Conservation (phyloP, 2,888 invertebrate genomes). For the Agonopterix subpropinquella region DNA sequence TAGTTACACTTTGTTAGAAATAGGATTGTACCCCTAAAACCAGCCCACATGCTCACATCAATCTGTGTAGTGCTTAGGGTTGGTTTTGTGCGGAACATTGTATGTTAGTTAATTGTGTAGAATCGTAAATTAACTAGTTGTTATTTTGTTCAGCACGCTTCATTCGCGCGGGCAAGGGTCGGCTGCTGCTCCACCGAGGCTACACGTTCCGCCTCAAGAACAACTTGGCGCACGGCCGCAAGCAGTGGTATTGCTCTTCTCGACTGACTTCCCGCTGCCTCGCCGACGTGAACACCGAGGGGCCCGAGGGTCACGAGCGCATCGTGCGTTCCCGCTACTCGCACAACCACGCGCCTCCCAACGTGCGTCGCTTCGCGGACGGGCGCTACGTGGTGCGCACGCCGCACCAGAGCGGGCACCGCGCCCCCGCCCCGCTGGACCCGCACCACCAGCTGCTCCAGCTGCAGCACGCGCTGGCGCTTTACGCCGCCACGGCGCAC, state of each 20-base stretch:
- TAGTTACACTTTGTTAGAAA: neutral
- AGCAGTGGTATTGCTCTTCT: conserved; percentile 71
- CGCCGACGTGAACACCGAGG: conserved; percentile 68
- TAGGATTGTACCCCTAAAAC: too few relatives aligned
- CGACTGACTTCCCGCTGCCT: conserved; percentile 66
- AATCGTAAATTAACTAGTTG: neutral
- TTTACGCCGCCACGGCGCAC: conserved; percentile 65
- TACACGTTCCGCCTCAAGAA: conserved; percentile 71
- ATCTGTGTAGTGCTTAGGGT: too few relatives aligned
- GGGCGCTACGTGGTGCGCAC: conserved; percentile 69
- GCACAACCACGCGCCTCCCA: conserved; percentile 69
- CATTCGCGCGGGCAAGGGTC: conserved; percentile 67
- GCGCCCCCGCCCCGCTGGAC: conserved; percentile 63
- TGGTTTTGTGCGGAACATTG: too few relatives aligned
- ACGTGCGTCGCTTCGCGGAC: conserved; percentile 68
- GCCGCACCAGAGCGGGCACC: conserved; percentile 68
- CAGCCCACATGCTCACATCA: too few relatives aligned
- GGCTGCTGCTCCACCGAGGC: conserved; percentile 62
- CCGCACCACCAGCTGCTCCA: conserved; percentile 68
- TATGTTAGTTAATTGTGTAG: neutral
- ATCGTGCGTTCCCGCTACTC: conserved; percentile 67
- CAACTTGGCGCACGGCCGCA: conserved; percentile 67
- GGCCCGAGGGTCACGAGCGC: conserved; percentile 69
- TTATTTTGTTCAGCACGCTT: conserved; percentile 48
- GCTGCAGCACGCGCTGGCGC: conserved; percentile 64